A percentile compares a stretch with the other conserved stretches of the same genome.
Evolutionary conservation across 2,113 vertebrate genomes (phyloP).

Genomic region (Acanthochromis polyacanthus): DNA sequence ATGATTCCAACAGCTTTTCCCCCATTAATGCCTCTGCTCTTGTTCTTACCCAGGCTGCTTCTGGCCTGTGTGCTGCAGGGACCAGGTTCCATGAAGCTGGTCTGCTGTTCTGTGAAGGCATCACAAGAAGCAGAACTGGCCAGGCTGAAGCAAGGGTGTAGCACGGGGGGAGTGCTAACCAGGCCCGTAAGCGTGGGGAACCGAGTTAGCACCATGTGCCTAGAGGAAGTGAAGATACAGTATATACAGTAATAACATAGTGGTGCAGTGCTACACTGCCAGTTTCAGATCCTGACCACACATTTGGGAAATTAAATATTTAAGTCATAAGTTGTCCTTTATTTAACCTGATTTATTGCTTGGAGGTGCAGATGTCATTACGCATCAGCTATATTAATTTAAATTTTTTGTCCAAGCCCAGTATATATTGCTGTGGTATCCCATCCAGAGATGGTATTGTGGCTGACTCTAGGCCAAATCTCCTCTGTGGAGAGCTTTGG

Average conservation of each 20-base stretch:
- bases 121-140: conserved; percentile 85
- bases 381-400: neutral
- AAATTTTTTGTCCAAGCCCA: neutral
- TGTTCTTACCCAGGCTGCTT: conserved; percentile 85
- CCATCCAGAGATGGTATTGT: neutral
- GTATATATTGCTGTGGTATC: neutral
- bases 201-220: conserved; percentile 88
- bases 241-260: conserved; percentile 54
- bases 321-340: neutral
- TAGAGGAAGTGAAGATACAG: conserved; percentile 75
- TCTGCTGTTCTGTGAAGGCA: conserved; percentile 87
- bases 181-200: conserved; percentile 86
- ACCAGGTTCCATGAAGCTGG: conserved; percentile 86
- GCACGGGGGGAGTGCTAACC: conserved; percentile 81
- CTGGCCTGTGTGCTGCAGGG: conserved; percentile 81
- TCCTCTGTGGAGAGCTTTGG: neutral
- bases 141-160: conserved; percentile 85
- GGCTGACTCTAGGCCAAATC: neutral
- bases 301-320: neutral
- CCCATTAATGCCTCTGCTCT: conserved; percentile 4
- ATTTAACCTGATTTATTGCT: conserved; percentile 1
- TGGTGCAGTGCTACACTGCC: conserved; percentile 18
- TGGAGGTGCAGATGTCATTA: conserved; percentile 1
- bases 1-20: neutral
- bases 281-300: conserved; percentile 9